A percentile compares a stretch with the other conserved stretches of the same genome.
phyloP scores from a whole-genome alignment of 2,888 invertebrate genomes.

The Punctoribates punctum region DNA sequence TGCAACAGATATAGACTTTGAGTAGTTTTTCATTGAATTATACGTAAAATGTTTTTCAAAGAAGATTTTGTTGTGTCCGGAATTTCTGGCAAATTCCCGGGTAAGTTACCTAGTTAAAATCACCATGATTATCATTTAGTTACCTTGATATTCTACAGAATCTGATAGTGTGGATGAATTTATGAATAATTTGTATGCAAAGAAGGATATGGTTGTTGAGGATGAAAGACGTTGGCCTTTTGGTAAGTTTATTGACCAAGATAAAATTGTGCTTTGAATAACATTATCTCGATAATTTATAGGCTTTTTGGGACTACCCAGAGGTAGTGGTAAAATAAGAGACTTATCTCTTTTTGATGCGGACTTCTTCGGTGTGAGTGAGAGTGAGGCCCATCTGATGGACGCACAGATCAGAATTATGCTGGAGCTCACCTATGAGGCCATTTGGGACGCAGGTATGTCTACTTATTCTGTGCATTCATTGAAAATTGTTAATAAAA shows the following conservation, averaged over 20 bases:
- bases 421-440: constrained; percentile 39
- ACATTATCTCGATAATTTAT: constrained; percentile 5
- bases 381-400: constrained; percentile 84
- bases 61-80: constrained; percentile 9
- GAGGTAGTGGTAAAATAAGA: constrained; percentile 65
- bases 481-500: no score
- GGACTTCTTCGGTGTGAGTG: constrained; percentile 82
- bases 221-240: constrained; percentile 80
- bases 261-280: no score
- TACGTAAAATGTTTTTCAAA: background rate
- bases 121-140: background rate
- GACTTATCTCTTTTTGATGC: constrained; percentile 76
- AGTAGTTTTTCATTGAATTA: no score
- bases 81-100: constrained; percentile 15
- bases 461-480: no score
- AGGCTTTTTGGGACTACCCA: constrained; percentile 73
- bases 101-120: background rate
- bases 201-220: constrained; percentile 86
- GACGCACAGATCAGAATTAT: constrained; percentile 47
- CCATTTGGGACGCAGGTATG: constrained; percentile 40
- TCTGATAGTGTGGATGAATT: constrained; percentile 87
- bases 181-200: constrained; percentile 79
- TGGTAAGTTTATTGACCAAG: no score
- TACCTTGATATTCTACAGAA: background rate
- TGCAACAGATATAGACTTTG: no score